Percentiles rank a stretch among this genome's conserved stretches.
Evolutionary conservation across 2,113 vertebrate genomes (phyloP).

Genomic region (Crocuta crocuta): DNA sequence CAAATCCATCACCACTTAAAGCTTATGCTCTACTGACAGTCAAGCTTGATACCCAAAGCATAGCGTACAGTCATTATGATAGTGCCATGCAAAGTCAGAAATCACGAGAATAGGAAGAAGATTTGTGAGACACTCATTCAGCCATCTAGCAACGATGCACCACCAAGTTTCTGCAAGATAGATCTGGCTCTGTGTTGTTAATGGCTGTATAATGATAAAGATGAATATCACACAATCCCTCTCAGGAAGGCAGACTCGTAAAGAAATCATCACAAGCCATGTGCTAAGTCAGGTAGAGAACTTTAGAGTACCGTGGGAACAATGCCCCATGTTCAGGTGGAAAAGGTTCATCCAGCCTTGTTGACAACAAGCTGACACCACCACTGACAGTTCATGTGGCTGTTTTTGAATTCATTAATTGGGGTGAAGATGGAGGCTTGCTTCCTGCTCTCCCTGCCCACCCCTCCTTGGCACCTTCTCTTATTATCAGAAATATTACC

Average conservation of each 20-base stretch:
- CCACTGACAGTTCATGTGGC: neutral
- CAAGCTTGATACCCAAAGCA: neutral
- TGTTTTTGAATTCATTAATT: neutral
- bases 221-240: neutral
- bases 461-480: neutral
- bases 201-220: neutral
- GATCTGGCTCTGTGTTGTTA: neutral
- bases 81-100: neutral
- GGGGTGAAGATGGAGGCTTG: neutral
- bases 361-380: neutral
- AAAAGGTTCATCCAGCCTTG: neutral
- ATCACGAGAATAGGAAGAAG: neutral
- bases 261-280: neutral
- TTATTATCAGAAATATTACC: neutral
- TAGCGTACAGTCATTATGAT: neutral
- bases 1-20: neutral
- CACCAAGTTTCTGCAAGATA: neutral
- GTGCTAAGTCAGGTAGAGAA: neutral
- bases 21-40: neutral
- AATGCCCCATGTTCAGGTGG: neutral
- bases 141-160: neutral
- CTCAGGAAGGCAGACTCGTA: neutral
- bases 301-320: neutral
- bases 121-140: neutral
- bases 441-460: neutral